Percentiles rank a stretch among this genome's conserved stretches.
These are phyloP conservation scores for Amyelois transitella DNA, from an alignment of 1,140 invertebrate species.

Conservation along the genomic window DNA sequence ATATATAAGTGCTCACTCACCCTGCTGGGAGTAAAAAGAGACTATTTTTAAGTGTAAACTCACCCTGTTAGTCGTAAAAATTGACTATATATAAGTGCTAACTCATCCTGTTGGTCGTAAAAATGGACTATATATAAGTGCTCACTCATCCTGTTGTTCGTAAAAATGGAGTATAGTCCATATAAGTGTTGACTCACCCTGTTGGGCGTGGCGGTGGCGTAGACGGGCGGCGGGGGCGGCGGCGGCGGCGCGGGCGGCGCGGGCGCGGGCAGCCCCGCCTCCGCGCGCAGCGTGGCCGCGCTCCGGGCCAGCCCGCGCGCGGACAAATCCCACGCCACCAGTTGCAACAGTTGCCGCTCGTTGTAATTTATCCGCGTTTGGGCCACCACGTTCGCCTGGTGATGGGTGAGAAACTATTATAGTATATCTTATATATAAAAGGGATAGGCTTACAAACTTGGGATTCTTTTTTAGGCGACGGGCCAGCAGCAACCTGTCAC, in stretches of 20 bases:
- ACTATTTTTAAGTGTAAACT: too few relatives aligned
- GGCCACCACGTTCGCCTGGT: constrained; percentile 93
- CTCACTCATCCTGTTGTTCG: too few relatives aligned
- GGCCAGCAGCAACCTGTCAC: too few relatives aligned
- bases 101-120: too few relatives aligned
- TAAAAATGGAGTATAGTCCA: not conserved
- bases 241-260: constrained; percentile 56
- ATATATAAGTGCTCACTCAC: too few relatives aligned
- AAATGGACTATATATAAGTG: too few relatives aligned
- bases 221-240: constrained; percentile 72
- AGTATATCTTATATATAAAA: too few relatives aligned
- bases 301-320: constrained; percentile 84
- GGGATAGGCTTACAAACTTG: too few relatives aligned
- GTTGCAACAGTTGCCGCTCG: constrained; percentile 91
- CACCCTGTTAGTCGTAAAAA: too few relatives aligned
- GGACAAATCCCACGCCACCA: constrained; percentile 92
- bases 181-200: constrained; percentile 28
- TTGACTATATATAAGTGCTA: too few relatives aligned
- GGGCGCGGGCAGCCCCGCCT: constrained; percentile 80
- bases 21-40: too few relatives aligned
- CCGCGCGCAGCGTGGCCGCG: constrained; percentile 83
- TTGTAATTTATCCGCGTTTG: constrained; percentile 96
- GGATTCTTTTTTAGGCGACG: too few relatives aligned
- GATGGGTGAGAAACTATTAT: not conserved
- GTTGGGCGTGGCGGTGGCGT: constrained; percentile 75